Base-by-base conservation (phyloP, 92 coral and sea anemone genomes). In the Heteractis magnifica region DNA sequence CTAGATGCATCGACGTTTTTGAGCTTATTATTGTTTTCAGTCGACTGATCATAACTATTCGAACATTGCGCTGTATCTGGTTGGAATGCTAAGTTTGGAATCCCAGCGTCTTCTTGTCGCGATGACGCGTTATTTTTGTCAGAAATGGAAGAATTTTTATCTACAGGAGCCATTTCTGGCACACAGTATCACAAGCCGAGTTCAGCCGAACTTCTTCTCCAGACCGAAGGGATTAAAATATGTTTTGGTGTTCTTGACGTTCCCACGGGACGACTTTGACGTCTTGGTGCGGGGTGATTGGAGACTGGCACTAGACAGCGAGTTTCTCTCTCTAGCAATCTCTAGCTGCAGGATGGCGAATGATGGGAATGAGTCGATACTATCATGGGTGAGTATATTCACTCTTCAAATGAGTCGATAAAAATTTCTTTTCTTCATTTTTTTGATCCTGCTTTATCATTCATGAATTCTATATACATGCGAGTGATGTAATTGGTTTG, bases 41-140 rank as follows among this genome's bases (percentile, higher is more conserved):
- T 52, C 16, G 79, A 10, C 59, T 51, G 68, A 14, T 53, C 44
- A 11, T 19, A 62, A 10, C 71, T 34, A 34, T 62, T 62, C 6
- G 70, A 58, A 58, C 16, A 58, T 4, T 58, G 77, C n/a, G 18
- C 15, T 62, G 52, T 3, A 49, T 71, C 79, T 10, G 86, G 81
- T 55, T 83, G 86, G 65, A 83, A 83, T 18, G 56, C 86, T 53
- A 83, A 13, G 74, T 83, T 83, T 19, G 81, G 74, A 13, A 60
- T 75, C 26, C 86, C 86, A 5, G 52, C 62, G 16, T 48, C 41
- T 18, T 20, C 49, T 13, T 65, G 73, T 21, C 49, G 73, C 6
- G 73, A 6, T 68, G 49, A 3, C 14, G 44, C 73, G 50, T 6
- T 68, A 9, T 68, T 8, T 23, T 68, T 26, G 49, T 68, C 49